Conservation (phyloP, 2,888 invertebrate species). For the Cyrtodaria siliqua region DNA sequence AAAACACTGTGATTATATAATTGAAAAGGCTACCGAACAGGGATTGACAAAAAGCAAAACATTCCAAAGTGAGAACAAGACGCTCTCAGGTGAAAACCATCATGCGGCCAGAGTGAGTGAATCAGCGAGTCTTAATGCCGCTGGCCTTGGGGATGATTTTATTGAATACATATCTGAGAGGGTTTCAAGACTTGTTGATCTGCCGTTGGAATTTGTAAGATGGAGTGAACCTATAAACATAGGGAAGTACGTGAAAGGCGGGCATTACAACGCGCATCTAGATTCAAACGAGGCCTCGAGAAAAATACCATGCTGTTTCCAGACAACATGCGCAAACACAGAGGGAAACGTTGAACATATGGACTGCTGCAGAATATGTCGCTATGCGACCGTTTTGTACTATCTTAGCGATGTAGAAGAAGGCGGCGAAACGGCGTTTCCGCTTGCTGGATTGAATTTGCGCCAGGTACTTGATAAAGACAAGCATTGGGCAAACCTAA, state of each 20-base stretch:
- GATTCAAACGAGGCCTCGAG: slow-evolving; percentile 56
- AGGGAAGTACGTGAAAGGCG: slow-evolving; percentile 62
- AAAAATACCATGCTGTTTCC: slow-evolving; percentile 61
- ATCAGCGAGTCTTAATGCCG: slow-evolving; percentile 7
- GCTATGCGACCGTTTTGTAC: slow-evolving; percentile 72
- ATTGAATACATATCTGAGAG: slow-evolving; percentile 26
- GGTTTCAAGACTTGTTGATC: slow-evolving; percentile 36
- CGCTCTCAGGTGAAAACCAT: not conserved
- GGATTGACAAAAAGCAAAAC: slow-evolving; percentile 20
- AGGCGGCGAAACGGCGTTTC: slow-evolving; percentile 79
- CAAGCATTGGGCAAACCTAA: slow-evolving; percentile 49
- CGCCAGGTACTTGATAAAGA: not conserved
- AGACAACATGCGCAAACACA: slow-evolving; percentile 16
- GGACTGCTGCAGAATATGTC: slow-evolving; percentile 47
- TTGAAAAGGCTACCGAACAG: slow-evolving; percentile 21
- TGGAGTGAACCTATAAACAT: slow-evolving; percentile 63
- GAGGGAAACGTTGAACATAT: slow-evolving; percentile 5
- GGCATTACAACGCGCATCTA: slow-evolving; percentile 69
- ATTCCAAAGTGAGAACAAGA: slow-evolving; percentile 13
- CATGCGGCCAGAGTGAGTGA: slow-evolving; percentile 24
- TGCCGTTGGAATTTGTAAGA: slow-evolving; percentile 57
- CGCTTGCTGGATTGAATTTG: slow-evolving; percentile 54
- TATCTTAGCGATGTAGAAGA: slow-evolving; percentile 76
- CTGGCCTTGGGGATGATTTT: slow-evolving; percentile 23
- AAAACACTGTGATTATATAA: slow-evolving; percentile 42